Percentiles rank a stretch among this genome's conserved stretches.
Conservation (phyloP, 2,797 vertebrate genomes). For the Chloroceryle inda region DNA sequence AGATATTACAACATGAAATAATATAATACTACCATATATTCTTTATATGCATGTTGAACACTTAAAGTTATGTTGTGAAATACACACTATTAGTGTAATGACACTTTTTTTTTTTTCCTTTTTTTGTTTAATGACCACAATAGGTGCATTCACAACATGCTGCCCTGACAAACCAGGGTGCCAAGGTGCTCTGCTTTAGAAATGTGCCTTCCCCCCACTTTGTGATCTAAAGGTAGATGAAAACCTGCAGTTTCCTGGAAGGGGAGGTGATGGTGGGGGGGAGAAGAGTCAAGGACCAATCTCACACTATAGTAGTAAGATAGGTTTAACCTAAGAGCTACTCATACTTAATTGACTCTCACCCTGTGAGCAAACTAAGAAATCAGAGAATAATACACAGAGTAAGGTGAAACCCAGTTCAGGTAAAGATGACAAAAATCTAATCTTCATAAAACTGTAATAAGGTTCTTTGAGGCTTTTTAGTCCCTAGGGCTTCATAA, state of each 20-base stretch:
- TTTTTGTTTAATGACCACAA: background rate
- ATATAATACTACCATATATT: background rate
- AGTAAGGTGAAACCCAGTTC: background rate
- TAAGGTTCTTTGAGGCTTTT: background rate
- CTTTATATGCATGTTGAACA: background rate
- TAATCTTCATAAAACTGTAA: background rate
- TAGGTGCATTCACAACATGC: background rate
- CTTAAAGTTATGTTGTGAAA: background rate
- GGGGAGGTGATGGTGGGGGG: no score
- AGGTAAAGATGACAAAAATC: background rate
- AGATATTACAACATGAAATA: background rate
- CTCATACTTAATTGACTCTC: background rate
- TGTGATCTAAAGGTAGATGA: background rate
- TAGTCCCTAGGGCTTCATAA: background rate
- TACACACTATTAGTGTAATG: background rate
- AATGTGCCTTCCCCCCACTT: background rate
- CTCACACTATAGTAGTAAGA: background rate
- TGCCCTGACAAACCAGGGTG: background rate
- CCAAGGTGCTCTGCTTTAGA: background rate
- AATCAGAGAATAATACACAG: background rate
- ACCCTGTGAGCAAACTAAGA: background rate
- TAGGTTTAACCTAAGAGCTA: background rate
- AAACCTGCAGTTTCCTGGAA: background rate
- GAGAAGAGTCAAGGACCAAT: background rate
- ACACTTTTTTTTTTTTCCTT: background rate